Conservation (phyloP, 2,888 invertebrate genomes). For the Phragmatobia fuliginosa region DNA sequence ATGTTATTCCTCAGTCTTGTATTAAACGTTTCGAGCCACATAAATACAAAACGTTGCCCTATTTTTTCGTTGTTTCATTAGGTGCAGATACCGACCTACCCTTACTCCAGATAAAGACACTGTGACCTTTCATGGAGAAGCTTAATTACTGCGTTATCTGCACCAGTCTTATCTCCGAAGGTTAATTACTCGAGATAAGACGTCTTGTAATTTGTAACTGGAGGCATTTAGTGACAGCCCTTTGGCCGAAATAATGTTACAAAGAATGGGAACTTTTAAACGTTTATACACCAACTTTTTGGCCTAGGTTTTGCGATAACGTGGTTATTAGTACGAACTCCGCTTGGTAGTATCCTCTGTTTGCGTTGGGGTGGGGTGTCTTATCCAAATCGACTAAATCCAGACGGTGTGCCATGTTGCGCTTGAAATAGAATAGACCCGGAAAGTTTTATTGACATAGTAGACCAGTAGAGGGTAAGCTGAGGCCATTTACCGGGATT, state of each 20-base stretch:
- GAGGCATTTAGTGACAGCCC: constrained; percentile 29
- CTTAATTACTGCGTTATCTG: constrained; percentile 57
- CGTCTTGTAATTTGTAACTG: constrained; percentile 54
- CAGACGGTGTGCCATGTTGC: not conserved
- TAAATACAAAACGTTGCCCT: constrained; percentile 3
- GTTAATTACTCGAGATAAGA: constrained; percentile 59
- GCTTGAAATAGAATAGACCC: not conserved
- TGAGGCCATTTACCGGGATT: too few relatives aligned
- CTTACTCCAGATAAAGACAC: constrained; percentile 50
- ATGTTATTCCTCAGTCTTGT: not conserved
- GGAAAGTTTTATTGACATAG: not conserved
- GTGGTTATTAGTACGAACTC: not conserved
- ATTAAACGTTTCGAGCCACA: not conserved
- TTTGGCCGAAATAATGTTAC: constrained; percentile 29
- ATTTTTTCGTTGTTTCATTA: constrained; percentile 25
- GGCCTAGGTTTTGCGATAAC: not conserved
- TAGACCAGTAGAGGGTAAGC: too few relatives aligned
- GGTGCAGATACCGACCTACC: constrained; percentile 43
- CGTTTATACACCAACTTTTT: not conserved
- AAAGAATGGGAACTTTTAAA: not conserved
- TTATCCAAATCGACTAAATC: not conserved
- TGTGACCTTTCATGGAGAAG: constrained; percentile 55
- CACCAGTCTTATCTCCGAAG: constrained; percentile 53
- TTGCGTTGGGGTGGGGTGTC: not conserved
- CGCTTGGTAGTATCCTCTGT: too few relatives aligned